Evolutionary conservation across 1,140 invertebrate species (phyloP), one percentile per base, ranked within the genome.

Genomic region (Brachionus paranguensis): DNA sequence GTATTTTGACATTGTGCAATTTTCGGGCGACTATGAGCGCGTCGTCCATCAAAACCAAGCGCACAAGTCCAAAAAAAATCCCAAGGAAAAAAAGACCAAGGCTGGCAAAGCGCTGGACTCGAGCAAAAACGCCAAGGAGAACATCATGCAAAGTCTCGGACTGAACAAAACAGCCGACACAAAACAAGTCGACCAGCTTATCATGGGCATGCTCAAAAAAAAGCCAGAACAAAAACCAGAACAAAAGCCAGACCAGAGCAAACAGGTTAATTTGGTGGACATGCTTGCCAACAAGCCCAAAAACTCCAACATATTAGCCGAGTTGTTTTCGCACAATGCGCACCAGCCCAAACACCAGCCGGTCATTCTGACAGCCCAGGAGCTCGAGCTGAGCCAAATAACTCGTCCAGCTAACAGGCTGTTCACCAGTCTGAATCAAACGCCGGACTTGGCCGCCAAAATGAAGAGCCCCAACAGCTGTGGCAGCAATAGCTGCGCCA

Each of bases 1-100:
- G 12, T 81, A 81, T n/a, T 81, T 81, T 64, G 78, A 81, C 53
- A 81, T 81, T 29, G 43, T 81, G 11, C 78, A 81, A 68, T 81
- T 20, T 47, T 68, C 78, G 2, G 78, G 78, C 43, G 78, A 81
- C 20, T 81, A 64, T 10, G 78, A 81, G 10, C 14, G 64, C 5
- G 20, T 37, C 7, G 17, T 64, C 0, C 53, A 81, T 12, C 78
- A 60, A 60, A 17, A 37, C 20, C 78, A 81, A n/a, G 5, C 8
- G 8, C 8, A 6, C 12, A 45, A 64, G 12, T 20, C 60, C 1
- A 43, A 81, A 81, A 68, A 68, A 45, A 76, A 50, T 33, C 12
- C 24, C 43, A 76, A 76, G 27, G 60, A 68, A 24, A 64, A 81
- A 10, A 64, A 20, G 17, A 7, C 37, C 11, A 37, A 29, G 10